Conservation (phyloP, 2,113 vertebrate species). For the Romanogobio albipinnatus region DNA sequence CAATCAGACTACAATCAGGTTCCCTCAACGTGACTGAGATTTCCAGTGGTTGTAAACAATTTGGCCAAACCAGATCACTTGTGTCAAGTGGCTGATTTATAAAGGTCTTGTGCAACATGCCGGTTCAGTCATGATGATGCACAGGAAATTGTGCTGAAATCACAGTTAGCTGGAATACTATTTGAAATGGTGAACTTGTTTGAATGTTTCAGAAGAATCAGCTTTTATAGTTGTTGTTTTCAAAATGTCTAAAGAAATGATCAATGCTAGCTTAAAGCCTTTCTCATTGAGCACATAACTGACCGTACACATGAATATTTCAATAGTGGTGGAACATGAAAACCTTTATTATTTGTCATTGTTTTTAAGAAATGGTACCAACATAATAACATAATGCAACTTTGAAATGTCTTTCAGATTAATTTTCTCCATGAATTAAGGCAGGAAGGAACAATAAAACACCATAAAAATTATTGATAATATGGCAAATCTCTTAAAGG, state of each 20-base stretch:
- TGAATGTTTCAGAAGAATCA: not conserved
- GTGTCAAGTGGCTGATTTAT: not conserved
- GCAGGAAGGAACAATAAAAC: not conserved
- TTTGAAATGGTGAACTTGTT: not conserved
- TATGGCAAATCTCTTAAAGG: too few species aligned
- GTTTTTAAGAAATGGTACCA: not conserved
- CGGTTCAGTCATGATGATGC: not conserved
- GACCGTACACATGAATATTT: not conserved
- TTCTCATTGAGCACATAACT: not conserved
- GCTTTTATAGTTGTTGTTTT: not conserved
- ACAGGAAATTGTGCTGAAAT: not conserved
- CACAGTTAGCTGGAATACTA: not conserved
- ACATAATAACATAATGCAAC: not conserved
- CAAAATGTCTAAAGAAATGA: not conserved
- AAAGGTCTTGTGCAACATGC: not conserved
- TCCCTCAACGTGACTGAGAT: conserved; percentile 29
- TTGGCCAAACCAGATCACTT: not conserved
- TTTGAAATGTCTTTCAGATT: not conserved
- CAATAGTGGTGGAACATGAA: not conserved
- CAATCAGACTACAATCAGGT: conserved; percentile 12
- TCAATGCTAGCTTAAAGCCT: too few species aligned
- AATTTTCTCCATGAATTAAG: not conserved
- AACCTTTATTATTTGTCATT: not conserved
- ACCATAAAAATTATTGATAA: not conserved
- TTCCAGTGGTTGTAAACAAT: not conserved